Percentiles rank a stretch among this genome's conserved stretches.
phyloP scores from a whole-genome alignment of 2,113 vertebrate species.

The Crocuta crocuta region DNA sequence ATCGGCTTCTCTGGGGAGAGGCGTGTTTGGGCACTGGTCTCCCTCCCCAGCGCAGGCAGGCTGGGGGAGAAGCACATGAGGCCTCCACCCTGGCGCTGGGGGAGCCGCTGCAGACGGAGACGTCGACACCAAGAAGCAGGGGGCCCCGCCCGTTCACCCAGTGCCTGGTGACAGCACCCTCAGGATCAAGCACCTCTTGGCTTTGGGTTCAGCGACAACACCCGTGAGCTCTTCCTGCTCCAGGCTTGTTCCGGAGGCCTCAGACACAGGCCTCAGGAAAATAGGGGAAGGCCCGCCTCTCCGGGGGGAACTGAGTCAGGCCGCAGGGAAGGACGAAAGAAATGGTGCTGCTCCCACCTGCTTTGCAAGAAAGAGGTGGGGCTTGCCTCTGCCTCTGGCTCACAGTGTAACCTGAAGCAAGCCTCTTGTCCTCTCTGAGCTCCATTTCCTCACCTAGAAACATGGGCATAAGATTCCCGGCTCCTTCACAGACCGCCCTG shows the following conservation, averaged over 20 bases:
- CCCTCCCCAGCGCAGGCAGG: no score
- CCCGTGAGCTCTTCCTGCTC: background rate
- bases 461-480: background rate
- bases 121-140: accelerated
- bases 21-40: background rate
- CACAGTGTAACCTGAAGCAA: background rate
- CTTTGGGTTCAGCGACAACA: background rate
- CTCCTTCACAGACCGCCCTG: background rate
- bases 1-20: no score
- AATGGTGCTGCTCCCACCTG: accelerated
- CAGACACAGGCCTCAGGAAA: background rate
- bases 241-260: background rate
- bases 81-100: accelerated
- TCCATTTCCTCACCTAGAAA: background rate
- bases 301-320: background rate
- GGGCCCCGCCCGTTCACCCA: accelerated
- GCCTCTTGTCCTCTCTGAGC: background rate
- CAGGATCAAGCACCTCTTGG: background rate
- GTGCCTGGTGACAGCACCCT: background rate
- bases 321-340: background rate
- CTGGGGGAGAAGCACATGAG: accelerated
- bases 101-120: accelerated
- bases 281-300: background rate
- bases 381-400: constrained; percentile 1
- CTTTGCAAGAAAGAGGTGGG: background rate